A percentile compares a stretch with the other conserved stretches of the same genome.
phyloP scores from a whole-genome alignment of 2,888 invertebrate species.

The Halictus quadricinctus region DNA sequence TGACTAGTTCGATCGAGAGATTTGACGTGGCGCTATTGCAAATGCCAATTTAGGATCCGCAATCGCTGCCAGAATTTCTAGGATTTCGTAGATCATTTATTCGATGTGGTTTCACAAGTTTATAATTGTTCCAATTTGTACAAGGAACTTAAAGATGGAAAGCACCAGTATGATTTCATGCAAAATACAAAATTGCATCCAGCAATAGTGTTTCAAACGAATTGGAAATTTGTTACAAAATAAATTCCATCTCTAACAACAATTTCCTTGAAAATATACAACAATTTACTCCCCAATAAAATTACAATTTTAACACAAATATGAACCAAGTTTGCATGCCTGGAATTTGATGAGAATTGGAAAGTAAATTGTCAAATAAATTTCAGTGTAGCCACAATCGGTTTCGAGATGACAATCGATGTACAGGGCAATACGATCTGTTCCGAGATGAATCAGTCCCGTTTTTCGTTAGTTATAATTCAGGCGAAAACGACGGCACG shows the following conservation, averaged over 20 bases:
- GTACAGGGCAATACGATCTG: background rate
- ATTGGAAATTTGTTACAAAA: background rate
- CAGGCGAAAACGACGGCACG: conserved; percentile 13
- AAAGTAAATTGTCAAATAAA: too few relatives aligned
- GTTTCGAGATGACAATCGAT: background rate
- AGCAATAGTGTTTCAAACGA: background rate
- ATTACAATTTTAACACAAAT: background rate
- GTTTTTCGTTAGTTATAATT: conserved; percentile 22
- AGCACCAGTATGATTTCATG: background rate
- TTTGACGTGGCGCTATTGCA: conserved; percentile 43
- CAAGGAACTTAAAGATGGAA: background rate
- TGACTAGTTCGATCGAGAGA: conserved; percentile 59
- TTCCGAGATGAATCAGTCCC: conserved; percentile 8
- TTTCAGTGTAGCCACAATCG: background rate
- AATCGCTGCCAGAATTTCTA: background rate
- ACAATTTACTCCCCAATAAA: background rate
- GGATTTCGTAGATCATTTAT: background rate
- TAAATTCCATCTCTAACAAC: background rate
- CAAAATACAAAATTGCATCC: too few relatives aligned
- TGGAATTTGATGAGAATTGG: background rate
- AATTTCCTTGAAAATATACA: background rate
- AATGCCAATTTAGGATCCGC: background rate
- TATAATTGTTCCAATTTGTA: background rate
- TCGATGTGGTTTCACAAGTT: background rate
- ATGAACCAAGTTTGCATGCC: background rate